phyloP scores from a whole-genome alignment of 2,888 invertebrate genomes.

The Elaeidobius kamerunicus region DNA sequence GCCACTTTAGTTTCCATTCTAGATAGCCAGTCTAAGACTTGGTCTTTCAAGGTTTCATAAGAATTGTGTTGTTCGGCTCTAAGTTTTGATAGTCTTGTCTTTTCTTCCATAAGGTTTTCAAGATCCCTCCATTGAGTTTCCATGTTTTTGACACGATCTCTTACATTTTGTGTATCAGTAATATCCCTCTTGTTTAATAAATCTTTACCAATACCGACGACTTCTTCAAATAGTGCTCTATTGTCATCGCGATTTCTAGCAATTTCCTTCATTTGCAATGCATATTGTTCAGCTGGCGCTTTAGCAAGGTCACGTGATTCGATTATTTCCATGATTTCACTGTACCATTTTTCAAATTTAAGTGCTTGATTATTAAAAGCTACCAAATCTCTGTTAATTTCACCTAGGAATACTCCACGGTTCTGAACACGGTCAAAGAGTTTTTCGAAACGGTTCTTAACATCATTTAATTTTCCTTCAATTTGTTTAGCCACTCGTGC shows the following conservation, averaged over 20 bases:
- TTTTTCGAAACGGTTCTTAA: constrained; percentile 81
- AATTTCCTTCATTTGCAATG: constrained; percentile 55
- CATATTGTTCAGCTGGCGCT: constrained; percentile 62
- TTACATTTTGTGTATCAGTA: constrained; percentile 77
- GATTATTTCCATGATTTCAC: constrained; percentile 67
- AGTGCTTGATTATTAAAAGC: constrained; percentile 66
- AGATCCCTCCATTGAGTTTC: constrained; percentile 90
- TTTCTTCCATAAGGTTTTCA: constrained; percentile 77
- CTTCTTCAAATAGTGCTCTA: constrained; percentile 69
- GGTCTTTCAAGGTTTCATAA: constrained; percentile 79
- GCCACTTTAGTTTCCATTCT: constrained; percentile 75
- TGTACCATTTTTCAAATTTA: constrained; percentile 69
- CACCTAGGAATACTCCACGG: constrained; percentile 79
- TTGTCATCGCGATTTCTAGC: constrained; percentile 50
- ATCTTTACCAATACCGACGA: constrained; percentile 76
- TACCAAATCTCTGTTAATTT: constrained; percentile 66
- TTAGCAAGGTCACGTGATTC: constrained; percentile 70
- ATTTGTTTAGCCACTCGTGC: constrained; percentile 85
- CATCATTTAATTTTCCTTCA: constrained; percentile 84
- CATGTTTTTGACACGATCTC: constrained; percentile 79
- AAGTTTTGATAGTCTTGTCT: constrained; percentile 76
- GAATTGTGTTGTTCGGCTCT: constrained; percentile 82
- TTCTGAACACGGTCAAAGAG: constrained; percentile 74
- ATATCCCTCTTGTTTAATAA: constrained; percentile 82
- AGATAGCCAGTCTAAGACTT: constrained; percentile 82